Evolutionary conservation across 2,113 vertebrate species (phyloP).

Genomic region (Gallinago media): DNA sequence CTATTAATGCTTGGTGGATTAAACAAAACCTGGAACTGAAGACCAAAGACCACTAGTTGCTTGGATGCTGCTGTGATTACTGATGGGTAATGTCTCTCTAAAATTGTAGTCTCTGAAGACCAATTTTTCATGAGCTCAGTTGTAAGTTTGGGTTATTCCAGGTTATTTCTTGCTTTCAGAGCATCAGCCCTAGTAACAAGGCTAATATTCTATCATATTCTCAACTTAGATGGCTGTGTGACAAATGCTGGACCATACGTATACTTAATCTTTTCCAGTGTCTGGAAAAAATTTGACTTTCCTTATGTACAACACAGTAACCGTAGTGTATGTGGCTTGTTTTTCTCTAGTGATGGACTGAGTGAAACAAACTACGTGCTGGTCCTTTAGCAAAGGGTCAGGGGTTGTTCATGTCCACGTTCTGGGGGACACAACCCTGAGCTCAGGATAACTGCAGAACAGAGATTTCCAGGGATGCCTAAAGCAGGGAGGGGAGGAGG

Average conservation of each 20-base stretch:
- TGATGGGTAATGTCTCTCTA: not conserved
- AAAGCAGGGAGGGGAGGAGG: not conserved
- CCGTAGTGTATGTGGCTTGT: not conserved
- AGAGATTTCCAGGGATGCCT: not conserved
- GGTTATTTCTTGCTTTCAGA: not conserved
- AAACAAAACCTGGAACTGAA: not conserved
- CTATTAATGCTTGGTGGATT: fast-evolving
- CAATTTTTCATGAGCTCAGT: not conserved
- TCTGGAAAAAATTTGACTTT: not conserved
- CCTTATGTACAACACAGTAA: not conserved
- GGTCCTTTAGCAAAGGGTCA: not conserved
- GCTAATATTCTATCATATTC: not conserved
- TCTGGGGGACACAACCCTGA: not conserved
- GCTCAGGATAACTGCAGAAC: not conserved
- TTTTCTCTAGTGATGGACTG: not conserved
- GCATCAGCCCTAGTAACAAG: not conserved
- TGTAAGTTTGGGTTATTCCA: not conserved
- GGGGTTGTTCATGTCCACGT: fast-evolving
- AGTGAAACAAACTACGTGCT: not conserved
- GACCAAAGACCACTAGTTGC: not conserved
- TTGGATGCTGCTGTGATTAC: not conserved
- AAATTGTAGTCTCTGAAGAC: not conserved
- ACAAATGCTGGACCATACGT: not conserved
- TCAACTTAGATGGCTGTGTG: not conserved
- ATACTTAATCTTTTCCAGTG: conserved; percentile 11